Evolutionary conservation across 2,113 vertebrate species (phyloP).

Genomic region (Seriola rivoliana): DNA sequence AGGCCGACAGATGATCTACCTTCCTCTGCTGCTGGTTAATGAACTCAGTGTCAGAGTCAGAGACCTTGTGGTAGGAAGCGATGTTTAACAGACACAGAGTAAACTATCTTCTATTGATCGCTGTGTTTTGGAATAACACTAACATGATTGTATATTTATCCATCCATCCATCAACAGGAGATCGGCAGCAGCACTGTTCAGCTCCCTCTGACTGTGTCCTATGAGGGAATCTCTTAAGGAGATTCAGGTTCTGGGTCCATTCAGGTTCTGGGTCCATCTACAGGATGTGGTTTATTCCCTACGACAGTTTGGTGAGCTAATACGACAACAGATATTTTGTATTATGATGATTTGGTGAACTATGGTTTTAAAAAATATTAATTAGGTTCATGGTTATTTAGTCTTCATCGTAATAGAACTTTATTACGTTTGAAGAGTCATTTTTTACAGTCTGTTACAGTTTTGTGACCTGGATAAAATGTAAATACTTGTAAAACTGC

Average conservation of each 20-base stretch:
- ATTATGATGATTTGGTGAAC: not conserved
- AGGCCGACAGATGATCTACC: constrained; percentile 92
- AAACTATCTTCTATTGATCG: not conserved
- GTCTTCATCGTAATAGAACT: not conserved
- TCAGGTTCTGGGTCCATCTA: constrained; percentile 97
- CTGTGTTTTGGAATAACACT: not conserved
- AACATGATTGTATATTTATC: not conserved
- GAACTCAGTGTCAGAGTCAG: constrained; percentile 94
- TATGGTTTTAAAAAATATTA: not conserved
- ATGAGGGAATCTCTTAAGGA: constrained; percentile 93
- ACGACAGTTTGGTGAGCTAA: constrained; percentile 92
- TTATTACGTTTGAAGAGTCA: not conserved
- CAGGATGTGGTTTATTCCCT: constrained; percentile 95
- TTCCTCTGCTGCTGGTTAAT: constrained; percentile 96
- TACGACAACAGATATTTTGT: not conserved
- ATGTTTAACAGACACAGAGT: not conserved
- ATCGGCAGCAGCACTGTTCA: constrained; percentile 90
- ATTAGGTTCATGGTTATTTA: not conserved
- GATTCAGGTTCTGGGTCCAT: constrained; percentile 96
- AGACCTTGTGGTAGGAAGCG: constrained; percentile 91
- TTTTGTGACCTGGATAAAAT: not conserved
- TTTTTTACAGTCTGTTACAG: not conserved
- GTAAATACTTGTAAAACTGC: not conserved
- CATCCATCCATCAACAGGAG: constrained; percentile 80
- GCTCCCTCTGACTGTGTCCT: constrained; percentile 93